Evolutionary conservation across 2,888 invertebrate genomes (phyloP).

Genomic region (Galerucella nymphaeae): DNA sequence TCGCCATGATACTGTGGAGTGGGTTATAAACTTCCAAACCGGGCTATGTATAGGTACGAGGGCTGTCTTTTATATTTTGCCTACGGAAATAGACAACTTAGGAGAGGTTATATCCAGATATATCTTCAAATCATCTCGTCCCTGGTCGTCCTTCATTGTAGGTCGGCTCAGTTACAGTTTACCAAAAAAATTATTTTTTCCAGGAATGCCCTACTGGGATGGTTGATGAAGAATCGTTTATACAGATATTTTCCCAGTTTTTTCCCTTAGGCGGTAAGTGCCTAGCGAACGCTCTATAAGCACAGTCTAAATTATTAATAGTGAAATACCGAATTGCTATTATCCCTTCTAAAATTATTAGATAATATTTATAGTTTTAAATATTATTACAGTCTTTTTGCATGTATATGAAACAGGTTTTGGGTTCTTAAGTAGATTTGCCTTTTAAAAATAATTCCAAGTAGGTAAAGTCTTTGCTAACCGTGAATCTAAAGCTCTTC

Average conservation of each 20-base stretch:
- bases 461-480: too few relatives aligned
- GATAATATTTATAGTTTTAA: neutral
- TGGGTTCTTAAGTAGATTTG: neutral
- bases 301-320: slow-evolving; percentile 11
- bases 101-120: too few relatives aligned
- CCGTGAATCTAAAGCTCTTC: too few relatives aligned
- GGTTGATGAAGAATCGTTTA: slow-evolving; percentile 89
- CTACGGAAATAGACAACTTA: too few relatives aligned
- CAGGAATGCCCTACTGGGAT: slow-evolving; percentile 88
- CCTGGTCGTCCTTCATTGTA: too few relatives aligned
- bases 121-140: too few relatives aligned
- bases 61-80: too few relatives aligned
- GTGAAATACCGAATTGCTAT: neutral
- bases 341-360: neutral
- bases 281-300: slow-evolving; percentile 11
- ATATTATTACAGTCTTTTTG: neutral
- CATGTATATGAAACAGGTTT: slow-evolving; percentile 2
- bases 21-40: neutral
- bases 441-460: too few relatives aligned
- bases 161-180: neutral
- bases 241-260: slow-evolving; percentile 88
- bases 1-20: too few relatives aligned
- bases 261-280: slow-evolving; percentile 88
- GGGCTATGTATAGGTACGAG: too few relatives aligned
- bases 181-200: slow-evolving; percentile 49